Conservation (phyloP, 2,888 invertebrate genomes). For the Conchocele bisecta region DNA sequence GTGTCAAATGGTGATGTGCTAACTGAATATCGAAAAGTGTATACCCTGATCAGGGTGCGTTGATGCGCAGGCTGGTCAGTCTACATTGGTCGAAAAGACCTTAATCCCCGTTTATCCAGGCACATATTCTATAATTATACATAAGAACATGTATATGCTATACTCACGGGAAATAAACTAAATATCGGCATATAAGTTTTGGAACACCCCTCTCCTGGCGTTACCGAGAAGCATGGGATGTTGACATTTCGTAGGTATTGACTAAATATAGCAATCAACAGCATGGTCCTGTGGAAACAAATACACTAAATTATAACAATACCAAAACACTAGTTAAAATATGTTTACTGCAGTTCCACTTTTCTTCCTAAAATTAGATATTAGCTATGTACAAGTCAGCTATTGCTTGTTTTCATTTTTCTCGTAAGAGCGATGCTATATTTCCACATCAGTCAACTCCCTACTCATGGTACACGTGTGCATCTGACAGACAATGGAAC, state of each 20-base stretch:
- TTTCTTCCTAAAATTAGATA: too few species aligned
- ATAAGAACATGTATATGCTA: neutral
- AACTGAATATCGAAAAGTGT: too few species aligned
- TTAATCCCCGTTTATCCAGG: neutral
- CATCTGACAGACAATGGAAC: too few species aligned
- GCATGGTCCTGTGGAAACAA: conserved; percentile 86
- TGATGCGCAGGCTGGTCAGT: neutral
- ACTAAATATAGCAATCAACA: conserved; percentile 90
- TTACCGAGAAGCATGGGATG: conserved; percentile 57
- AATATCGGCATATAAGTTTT: conserved; percentile 59
- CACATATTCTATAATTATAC: neutral
- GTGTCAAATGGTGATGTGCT: too few species aligned
- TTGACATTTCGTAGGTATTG: conserved; percentile 87
- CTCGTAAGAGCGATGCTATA: neutral
- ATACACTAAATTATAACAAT: too few species aligned
- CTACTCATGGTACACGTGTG: too few species aligned
- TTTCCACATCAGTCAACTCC: neutral
- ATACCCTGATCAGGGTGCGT: neutral
- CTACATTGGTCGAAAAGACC: neutral
- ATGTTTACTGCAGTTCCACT: too few species aligned
- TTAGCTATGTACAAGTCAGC: too few species aligned
- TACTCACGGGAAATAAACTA: conserved; percentile 65
- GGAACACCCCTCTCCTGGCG: conserved; percentile 50
- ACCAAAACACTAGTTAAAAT: too few species aligned
- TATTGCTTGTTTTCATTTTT: neutral